phyloP scores from a whole-genome alignment of 2,888 invertebrate species.

The Callyntrura sp. region DNA sequence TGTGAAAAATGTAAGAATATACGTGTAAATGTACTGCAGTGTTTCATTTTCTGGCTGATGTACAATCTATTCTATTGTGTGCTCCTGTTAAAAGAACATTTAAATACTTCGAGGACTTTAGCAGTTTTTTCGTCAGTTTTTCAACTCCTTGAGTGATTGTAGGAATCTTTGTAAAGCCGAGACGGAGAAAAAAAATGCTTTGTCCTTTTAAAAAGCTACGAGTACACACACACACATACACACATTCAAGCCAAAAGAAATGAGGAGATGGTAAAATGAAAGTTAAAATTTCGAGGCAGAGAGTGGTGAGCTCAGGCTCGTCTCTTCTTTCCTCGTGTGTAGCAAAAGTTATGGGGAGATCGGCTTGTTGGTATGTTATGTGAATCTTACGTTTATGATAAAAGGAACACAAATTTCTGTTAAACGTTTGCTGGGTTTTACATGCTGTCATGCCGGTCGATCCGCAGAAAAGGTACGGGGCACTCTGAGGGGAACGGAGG shows the following conservation, averaged over 20 bases:
- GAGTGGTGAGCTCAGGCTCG: no score
- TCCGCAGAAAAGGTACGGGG: no score
- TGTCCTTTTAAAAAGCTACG: slow-evolving; percentile 11
- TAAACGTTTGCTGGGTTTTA: background rate
- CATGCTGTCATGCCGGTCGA: no score
- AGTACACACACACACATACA: background rate
- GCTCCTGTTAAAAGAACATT: slow-evolving; percentile 32
- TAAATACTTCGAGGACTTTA: slow-evolving; percentile 34
- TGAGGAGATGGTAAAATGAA: background rate
- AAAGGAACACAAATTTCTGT: slow-evolving; percentile 22
- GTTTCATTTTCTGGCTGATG: slow-evolving; percentile 18
- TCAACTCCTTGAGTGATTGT: slow-evolving; percentile 36
- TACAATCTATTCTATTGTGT: slow-evolving; percentile 18
- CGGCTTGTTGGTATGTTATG: slow-evolving; percentile 9
- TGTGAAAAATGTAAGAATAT: slow-evolving; percentile 16
- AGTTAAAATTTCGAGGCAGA: background rate
- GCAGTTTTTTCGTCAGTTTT: slow-evolving; percentile 24
- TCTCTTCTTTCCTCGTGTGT: no score
- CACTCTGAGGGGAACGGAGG: no score
- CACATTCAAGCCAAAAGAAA: background rate
- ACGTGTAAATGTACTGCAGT: slow-evolving; percentile 14
- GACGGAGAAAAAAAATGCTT: background rate
- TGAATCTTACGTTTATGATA: background rate
- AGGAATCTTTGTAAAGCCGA: slow-evolving; percentile 23
- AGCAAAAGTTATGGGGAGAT: background rate